Conservation (phyloP, 2,113 vertebrate genomes). For the Gambusia affinis region DNA sequence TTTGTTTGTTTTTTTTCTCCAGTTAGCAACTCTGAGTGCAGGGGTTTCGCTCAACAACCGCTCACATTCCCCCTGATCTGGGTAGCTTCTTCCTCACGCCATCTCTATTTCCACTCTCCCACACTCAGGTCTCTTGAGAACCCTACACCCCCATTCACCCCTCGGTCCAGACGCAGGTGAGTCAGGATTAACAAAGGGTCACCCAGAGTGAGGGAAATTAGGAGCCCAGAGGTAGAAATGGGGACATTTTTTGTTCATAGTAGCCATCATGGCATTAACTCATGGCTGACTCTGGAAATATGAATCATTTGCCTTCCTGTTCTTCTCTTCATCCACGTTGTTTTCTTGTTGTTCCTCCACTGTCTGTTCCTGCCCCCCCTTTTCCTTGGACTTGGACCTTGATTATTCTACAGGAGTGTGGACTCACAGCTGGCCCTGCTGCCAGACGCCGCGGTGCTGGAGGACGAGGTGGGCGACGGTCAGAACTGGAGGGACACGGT, state of each 20-base stretch:
- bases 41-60: background rate
- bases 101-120: conserved; percentile 43
- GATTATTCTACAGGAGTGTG: conserved; percentile 78
- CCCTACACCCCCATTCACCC: conserved; percentile 92
- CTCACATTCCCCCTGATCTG: background rate
- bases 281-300: background rate
- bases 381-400: too few relatives aligned
- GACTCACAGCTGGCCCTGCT: conserved; percentile 84
- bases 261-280: background rate
- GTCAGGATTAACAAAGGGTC: conserved; percentile 10
- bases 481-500: conserved; percentile 92
- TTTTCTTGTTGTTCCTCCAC: background rate
- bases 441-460: conserved; percentile 82
- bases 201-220: background rate
- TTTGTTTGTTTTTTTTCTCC: background rate
- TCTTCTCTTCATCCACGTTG: background rate
- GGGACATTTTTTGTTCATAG: accelerated
- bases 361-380: background rate
- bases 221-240: background rate
- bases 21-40: background rate
- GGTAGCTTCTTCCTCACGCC: conserved; percentile 32
- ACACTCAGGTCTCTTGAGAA: conserved; percentile 90
- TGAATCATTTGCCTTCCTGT: accelerated
- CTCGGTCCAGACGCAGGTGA: conserved; percentile 90
- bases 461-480: conserved; percentile 85